A percentile compares a stretch with the other conserved stretches of the same genome.
phyloP scores from a whole-genome alignment of 2,797 vertebrate species.

The Pelodytes ibericus region DNA sequence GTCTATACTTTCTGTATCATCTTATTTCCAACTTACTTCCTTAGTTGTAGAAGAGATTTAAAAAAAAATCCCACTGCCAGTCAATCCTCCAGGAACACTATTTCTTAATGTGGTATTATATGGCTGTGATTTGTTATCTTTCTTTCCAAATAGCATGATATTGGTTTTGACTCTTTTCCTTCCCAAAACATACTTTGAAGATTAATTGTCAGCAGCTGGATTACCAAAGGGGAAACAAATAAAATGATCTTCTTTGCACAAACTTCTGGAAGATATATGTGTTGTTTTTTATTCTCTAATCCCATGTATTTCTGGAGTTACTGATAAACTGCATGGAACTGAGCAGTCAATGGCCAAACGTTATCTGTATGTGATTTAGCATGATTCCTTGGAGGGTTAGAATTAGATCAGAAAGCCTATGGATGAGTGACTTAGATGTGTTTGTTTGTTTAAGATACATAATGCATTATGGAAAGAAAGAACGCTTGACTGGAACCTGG shows the following conservation, averaged over 20 bases:
- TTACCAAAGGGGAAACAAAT: slow-evolving; percentile 18
- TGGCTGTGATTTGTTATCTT: slow-evolving; percentile 38
- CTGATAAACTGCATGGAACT: slow-evolving; percentile 23
- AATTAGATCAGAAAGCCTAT: slow-evolving; percentile 51
- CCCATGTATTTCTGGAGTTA: slow-evolving; percentile 13
- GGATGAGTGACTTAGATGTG: slow-evolving; percentile 47
- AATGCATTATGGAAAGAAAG: slow-evolving; percentile 53
- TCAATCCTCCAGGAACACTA: neutral
- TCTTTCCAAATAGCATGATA: slow-evolving; percentile 19
- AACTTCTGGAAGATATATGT: slow-evolving; percentile 10
- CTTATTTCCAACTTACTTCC: neutral
- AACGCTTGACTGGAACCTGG: slow-evolving; percentile 49
- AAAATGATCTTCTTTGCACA: slow-evolving; percentile 14
- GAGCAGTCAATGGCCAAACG: slow-evolving; percentile 18
- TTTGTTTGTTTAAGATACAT: slow-evolving; percentile 56
- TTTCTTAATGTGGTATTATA: slow-evolving; percentile 26
- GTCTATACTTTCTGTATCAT: neutral
- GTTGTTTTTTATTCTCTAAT: slow-evolving; percentile 10
- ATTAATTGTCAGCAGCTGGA: slow-evolving; percentile 35
- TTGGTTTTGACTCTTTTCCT: slow-evolving; percentile 17
- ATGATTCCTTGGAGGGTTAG: slow-evolving; percentile 46
- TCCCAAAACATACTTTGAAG: slow-evolving; percentile 19
- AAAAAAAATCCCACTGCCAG: neutral
- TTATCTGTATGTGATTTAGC: slow-evolving; percentile 50
- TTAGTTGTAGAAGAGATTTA: neutral